A percentile compares a stretch with the other conserved stretches of the same genome.
phyloP scores from a whole-genome alignment of 1,140 invertebrate species.

The Pogonomyrmex californicus region DNA sequence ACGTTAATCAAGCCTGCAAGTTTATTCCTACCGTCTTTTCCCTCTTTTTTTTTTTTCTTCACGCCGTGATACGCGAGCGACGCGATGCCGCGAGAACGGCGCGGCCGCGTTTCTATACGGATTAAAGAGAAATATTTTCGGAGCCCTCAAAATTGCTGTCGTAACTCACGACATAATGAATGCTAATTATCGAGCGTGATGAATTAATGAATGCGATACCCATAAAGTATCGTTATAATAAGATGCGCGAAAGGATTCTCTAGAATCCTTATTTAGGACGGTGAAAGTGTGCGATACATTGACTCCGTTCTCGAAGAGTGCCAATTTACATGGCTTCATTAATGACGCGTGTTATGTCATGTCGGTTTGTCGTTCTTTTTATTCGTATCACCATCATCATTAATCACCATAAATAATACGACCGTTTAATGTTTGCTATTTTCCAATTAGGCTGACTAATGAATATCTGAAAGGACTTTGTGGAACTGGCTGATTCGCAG shows the following conservation, averaged over 20 bases:
- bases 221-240: slow-evolving; percentile 14
- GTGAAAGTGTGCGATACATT: slow-evolving; percentile 23
- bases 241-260: slow-evolving; percentile 12
- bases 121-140: slow-evolving; percentile 4
- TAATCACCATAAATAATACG: slow-evolving; percentile 13
- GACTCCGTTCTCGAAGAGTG: background rate
- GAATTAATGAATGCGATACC: slow-evolving; percentile 45
- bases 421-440: background rate
- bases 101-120: background rate
- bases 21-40: slow-evolving; percentile 11
- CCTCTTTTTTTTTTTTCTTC: background rate
- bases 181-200: slow-evolving; percentile 45
- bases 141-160: slow-evolving; percentile 11
- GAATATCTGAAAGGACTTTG: background rate
- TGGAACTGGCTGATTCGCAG: background rate
- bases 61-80: background rate
- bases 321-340: slow-evolving; percentile 2
- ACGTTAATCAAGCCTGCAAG: slow-evolving; percentile 65
- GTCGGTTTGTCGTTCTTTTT: background rate
- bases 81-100: too few relatives aligned
- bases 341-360: slow-evolving; percentile 7
- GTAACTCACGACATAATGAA: slow-evolving; percentile 25
- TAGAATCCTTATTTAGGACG: slow-evolving; percentile 12
- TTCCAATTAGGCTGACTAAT: background rate
- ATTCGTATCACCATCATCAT: background rate